phyloP scores from a whole-genome alignment of 2,888 invertebrate species.

The Rhagophthalmus giganteus region DNA sequence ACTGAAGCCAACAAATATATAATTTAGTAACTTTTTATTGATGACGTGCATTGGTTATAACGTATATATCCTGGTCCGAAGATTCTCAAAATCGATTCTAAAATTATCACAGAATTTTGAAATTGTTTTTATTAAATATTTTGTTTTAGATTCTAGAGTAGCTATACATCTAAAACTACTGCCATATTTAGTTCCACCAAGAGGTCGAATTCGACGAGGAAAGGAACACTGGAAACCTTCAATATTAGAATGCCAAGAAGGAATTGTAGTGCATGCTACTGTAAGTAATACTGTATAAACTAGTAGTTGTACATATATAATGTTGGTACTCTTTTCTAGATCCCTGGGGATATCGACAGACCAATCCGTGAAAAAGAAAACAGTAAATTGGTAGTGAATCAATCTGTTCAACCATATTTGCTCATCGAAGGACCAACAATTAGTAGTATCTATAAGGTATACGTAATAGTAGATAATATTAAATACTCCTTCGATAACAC shows the following conservation, averaged over 20 bases:
- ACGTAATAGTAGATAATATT: constrained; percentile 1
- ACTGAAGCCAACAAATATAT: too few relatives aligned
- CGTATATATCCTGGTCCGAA: too few relatives aligned
- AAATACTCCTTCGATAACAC: neutral
- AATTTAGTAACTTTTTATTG: too few relatives aligned
- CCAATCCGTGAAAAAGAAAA: neutral
- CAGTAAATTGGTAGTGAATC: neutral
- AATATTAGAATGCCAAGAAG: constrained; percentile 2
- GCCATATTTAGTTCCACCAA: constrained; percentile 7
- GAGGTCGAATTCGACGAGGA: neutral
- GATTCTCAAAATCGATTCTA: too few relatives aligned
- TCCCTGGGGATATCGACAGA: neutral
- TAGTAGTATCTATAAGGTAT: neutral
- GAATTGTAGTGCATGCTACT: constrained; percentile 4
- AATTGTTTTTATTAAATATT: too few relatives aligned
- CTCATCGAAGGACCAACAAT: constrained; percentile 1
- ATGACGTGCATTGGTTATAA: too few relatives aligned
- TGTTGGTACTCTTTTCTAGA: too few relatives aligned
- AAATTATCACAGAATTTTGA: too few relatives aligned
- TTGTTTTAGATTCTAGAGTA: constrained; percentile 1
- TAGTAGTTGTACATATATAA: too few relatives aligned
- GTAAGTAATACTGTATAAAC: too few relatives aligned
- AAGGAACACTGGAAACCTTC: constrained; percentile 6
- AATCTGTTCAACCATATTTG: constrained; percentile 1
- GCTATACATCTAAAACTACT: constrained; percentile 1